Conservation (phyloP, 1,140 invertebrate species). For the Laupala kohalensis region DNA sequence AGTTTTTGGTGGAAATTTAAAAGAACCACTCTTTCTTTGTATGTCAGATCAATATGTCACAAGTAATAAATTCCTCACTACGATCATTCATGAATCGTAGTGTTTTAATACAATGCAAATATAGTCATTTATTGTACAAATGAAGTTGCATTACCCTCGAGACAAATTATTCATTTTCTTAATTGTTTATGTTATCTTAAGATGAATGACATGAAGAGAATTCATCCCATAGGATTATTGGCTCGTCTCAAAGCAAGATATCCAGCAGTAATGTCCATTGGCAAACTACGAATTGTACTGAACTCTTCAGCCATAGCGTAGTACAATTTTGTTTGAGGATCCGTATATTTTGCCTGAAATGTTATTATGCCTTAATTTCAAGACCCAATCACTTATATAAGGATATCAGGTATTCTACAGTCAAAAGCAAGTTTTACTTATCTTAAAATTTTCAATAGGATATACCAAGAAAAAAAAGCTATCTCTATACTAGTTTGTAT, state of each 20-base stretch:
- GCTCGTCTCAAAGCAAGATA: constrained; percentile 75
- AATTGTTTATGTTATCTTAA: background rate
- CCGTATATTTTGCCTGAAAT: constrained; percentile 68
- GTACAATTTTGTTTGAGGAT: constrained; percentile 77
- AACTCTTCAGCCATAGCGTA: constrained; percentile 79
- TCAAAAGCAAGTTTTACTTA: background rate
- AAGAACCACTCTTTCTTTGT: background rate
- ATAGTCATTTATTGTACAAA: background rate
- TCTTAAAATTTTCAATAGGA: background rate
- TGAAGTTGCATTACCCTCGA: background rate
- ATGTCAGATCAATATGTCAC: background rate
- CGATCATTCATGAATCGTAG: background rate
- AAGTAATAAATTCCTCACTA: background rate
- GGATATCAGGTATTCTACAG: background rate
- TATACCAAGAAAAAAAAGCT: background rate
- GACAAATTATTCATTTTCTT: background rate
- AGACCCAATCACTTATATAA: too few relatives aligned
- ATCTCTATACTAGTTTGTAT: background rate
- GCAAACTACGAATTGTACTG: constrained; percentile 63
- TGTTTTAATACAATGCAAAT: background rate
- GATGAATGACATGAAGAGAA: too few relatives aligned
- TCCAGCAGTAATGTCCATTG: constrained; percentile 80
- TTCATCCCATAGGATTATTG: constrained; percentile 63
- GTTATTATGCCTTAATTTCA: too few relatives aligned
- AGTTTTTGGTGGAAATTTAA: too few relatives aligned